Evolutionary conservation across 2,797 vertebrate species (phyloP), one percentile per base, ranked within the genome.

Genomic region (Passerculus sandwichensis): DNA sequence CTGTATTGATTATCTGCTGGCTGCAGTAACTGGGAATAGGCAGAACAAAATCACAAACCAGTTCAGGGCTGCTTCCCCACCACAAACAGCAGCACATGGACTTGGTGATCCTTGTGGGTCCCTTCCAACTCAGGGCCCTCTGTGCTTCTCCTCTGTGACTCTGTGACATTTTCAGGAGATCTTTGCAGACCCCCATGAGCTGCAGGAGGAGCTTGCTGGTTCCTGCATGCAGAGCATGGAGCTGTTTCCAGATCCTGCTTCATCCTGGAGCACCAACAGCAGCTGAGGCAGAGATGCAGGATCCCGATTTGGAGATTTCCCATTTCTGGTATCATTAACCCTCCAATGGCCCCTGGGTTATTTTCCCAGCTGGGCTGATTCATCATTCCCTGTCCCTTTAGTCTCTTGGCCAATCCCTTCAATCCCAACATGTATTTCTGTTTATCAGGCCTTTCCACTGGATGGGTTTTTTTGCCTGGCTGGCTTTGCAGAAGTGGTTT

Each of bases 401-500:
- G 34, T 53, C 5, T 4, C 70, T 74, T 74, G 4, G 6, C 82
- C 2, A 26, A 70, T 82, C 78, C 75, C 48, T 76, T 74, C 89
- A 34, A 81, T 77, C 72, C 89, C 4, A 13, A 64, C 29, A 17
- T 22, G n/a, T 18, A 69, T 85, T 88, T 76, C 84, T 42, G 21
- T 73, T 48, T 20, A 76, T 56, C 84, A 40, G 21, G 17, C 78
- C 82, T 75, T 70, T 83, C 42, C 72, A 42, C 26, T 53, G 27
- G 50, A 65, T 47, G 36, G 36, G 20, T 29, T 34, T 89, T 75
- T 65, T 70, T 18, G 19, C 50, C 82, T 77, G 82, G 38, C 82
- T 88, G 70, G 50, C 16, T 92, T 48, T 82, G 69, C 78, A 77
- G 42, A 82, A 92, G 42, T 48, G 61, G 45, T 91, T 96, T 94